Base-by-base conservation (phyloP, 2,113 vertebrate species). In the Sander vitreus region DNA sequence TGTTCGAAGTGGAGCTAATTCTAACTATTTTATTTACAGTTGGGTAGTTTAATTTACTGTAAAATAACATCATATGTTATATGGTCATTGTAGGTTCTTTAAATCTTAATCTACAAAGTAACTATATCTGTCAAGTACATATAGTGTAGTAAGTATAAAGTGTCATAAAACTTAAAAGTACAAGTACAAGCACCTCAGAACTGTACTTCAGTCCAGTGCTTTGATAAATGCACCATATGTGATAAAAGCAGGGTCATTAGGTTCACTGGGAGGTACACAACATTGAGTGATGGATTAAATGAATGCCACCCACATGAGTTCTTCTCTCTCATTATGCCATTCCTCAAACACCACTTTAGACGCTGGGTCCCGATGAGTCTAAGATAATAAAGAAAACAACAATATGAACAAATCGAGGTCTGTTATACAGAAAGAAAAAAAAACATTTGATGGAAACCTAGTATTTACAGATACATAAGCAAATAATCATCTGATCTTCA, bases 301-400 rank as follows among this genome's bases (percentile, higher is more conserved):
- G 6, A 69, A 19, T 1, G 4, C 3, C 67, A 89, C 93, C 92
- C 68, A 95, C 96, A 95, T 93, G 63, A 96, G 94, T 76, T 97
- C 96, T 36, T 97, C 95, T 60, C 96, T 87, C 85, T 97, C 96
- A 39, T 94, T 95, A 81, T 95, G 93, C 96, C 96, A 97, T 75
- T 97, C 96, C 82, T 93, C 85, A 54, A 97, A 89, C 77, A 97
- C 91, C 39, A 91, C 83, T 85, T 92, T 92, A 16, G 95, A 96
- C 65, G 94, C 94, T 0, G 91, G 68, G 53, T 96, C 96, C 15
- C 90, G 93, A 72, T 95, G 94, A 51, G 87, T 93, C 96, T 97
- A 60, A 25, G 7, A 85, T 3, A 71, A 54, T n/a, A 6, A 58
- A 76, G 14, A 62, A 54, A 3, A 78, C 21, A 30, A 59, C 43